phyloP scores from a whole-genome alignment of 2,113 vertebrate species.

The Athene noctua region DNA sequence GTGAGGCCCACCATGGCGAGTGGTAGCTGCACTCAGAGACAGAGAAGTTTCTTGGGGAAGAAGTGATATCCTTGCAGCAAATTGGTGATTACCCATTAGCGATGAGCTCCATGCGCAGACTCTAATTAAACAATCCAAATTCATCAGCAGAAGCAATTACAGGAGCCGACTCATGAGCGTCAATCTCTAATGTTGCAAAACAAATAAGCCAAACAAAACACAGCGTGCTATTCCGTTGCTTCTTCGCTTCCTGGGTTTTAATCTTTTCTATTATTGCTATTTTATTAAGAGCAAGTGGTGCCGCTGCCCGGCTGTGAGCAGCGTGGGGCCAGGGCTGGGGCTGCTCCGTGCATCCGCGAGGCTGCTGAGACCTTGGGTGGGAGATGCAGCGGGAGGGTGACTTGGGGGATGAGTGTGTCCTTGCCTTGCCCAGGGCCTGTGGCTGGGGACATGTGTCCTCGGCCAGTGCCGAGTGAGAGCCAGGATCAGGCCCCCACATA shows the following conservation, averaged over 20 bases:
- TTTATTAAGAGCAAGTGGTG: background rate
- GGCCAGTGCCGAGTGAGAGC: background rate
- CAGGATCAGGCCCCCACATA: background rate
- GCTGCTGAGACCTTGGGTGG: background rate
- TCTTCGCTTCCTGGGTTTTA: background rate
- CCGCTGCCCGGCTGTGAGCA: fast-evolving
- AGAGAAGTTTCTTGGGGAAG: background rate
- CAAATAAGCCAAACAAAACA: background rate
- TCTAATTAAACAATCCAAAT: conserved; percentile 52
- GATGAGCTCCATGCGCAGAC: background rate
- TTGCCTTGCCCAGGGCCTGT: background rate
- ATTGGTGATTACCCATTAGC: background rate
- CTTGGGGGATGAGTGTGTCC: background rate
- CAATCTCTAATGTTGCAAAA: conserved; percentile 15
- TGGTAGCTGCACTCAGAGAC: background rate
- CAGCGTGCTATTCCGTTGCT: background rate
- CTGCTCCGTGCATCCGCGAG: background rate
- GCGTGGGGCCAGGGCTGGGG: background rate
- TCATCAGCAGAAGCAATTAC: conserved; percentile 50
- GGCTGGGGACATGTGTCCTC: background rate
- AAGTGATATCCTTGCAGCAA: background rate
- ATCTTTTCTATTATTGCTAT: background rate
- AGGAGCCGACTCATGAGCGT: background rate
- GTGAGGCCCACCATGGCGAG: background rate
- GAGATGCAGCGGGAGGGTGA: background rate